A percentile compares a stretch with the other conserved stretches of the same genome.
These are phyloP conservation scores for Cynodonichthys magdalenae DNA, from an alignment of 2,797 vertebrate species.

Conservation along the genomic window DNA sequence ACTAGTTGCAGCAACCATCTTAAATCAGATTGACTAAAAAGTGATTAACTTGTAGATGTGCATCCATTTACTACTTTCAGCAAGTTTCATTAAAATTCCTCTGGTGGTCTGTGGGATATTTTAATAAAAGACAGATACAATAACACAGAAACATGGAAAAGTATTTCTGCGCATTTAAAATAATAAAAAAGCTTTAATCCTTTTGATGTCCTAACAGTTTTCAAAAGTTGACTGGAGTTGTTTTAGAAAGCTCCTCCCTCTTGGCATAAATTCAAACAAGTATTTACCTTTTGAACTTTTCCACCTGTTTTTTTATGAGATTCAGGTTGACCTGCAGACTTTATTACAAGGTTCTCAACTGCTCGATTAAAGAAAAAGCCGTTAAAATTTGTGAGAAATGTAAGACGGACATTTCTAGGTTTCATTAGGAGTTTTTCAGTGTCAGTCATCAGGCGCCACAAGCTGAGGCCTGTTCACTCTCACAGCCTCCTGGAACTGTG, in stretches of 20 bases:
- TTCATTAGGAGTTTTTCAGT: constrained; percentile 57
- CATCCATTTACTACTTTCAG: too few species aligned
- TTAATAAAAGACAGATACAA: too few species aligned
- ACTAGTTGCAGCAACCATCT: too few species aligned
- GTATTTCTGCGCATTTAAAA: neutral
- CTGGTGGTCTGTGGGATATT: too few species aligned
- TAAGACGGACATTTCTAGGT: constrained; percentile 44
- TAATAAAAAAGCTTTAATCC: constrained; percentile 16
- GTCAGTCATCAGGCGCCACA: constrained; percentile 75
- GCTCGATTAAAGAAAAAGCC: constrained; percentile 51
- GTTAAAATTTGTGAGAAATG: constrained; percentile 4
- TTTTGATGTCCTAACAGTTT: constrained; percentile 57
- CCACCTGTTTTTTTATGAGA: constrained; percentile 51
- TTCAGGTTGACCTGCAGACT: constrained; percentile 39
- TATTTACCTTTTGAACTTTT: constrained; percentile 64
- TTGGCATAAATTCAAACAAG: constrained; percentile 62
- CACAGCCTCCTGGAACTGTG: constrained; percentile 53
- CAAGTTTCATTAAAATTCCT: too few species aligned
- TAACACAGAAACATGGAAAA: too few species aligned
- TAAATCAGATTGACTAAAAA: too few species aligned
- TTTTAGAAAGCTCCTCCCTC: constrained; percentile 53
- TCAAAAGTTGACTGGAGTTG: constrained; percentile 49
- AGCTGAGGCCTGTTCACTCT: constrained; percentile 74
- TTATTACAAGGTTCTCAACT: constrained; percentile 50
- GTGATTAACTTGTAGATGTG: too few species aligned